Evolutionary conservation across 2,888 invertebrate genomes (phyloP), one percentile per base, ranked within the genome.

Genomic region (Trichopoda pennipes): DNA sequence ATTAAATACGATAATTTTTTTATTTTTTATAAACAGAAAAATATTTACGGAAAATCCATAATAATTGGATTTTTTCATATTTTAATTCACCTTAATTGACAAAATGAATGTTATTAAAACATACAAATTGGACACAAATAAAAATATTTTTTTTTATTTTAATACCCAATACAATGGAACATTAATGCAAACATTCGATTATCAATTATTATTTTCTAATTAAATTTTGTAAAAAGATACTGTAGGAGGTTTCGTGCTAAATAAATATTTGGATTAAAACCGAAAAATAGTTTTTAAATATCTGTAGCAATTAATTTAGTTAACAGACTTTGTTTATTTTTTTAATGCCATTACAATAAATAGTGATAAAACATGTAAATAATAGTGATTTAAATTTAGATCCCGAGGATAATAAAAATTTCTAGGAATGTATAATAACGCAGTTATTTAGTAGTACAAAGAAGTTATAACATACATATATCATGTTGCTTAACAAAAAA

Each of bases 1-100:
- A 78, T 66, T 72, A 58, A 78, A 58, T 58, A 23, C 6, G 17
- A 7, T 56, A 14, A 9, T 49, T 58, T 49, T 58, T 21, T 58
- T 17, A 44, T 51, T 38, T 28, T 61, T 77, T 21, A 23, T 23
- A 9, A 21, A 28, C 53, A 9, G 16, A 28, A 55, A 4, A 53
- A 60, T 49, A 49, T 63, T 77, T 69, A 60, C 35, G 51, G 51
- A 55, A 78, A 79, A 73, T 60, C 66, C 58, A 66, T 47, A 47
- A 66, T 66, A 63, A 68, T 66, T 68, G 60, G 60, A 69, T 63
- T 44, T 68, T 55, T 21, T 16, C n/a, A 17, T 17, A 0, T 47
- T 60, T 61, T 42, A 69, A 42, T 68, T 21, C 17, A 42, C 49
- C 28, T 58, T 38, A 66, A 58, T 64, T 66, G 66, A 75, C 42